phyloP scores from a whole-genome alignment of 2,797 vertebrate species.

The Chelon auratus region DNA sequence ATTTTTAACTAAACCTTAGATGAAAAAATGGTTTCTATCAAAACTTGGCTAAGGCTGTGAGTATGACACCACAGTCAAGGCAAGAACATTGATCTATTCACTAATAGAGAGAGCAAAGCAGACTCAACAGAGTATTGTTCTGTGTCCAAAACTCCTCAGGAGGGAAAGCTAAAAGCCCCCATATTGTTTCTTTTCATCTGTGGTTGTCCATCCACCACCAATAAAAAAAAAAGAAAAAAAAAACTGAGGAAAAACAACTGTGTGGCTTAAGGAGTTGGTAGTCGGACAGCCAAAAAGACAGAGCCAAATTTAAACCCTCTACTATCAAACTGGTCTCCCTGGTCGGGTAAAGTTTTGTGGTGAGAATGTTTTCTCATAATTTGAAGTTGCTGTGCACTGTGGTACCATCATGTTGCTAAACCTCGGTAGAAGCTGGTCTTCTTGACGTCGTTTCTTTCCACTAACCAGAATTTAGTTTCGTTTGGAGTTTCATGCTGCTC shows the following conservation, averaged over 20 bases:
- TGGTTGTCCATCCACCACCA: slow-evolving; percentile 36
- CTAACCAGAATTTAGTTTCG: background rate
- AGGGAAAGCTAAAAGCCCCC: slow-evolving; percentile 48
- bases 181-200: slow-evolving; percentile 65
- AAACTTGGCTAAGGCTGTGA: slow-evolving; percentile 34
- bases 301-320: slow-evolving; percentile 36
- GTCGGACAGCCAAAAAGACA: slow-evolving; percentile 31
- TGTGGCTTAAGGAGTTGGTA: slow-evolving; percentile 32
- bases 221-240: slow-evolving; percentile 5
- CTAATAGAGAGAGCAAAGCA: slow-evolving; percentile 50
- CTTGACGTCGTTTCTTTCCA: slow-evolving; percentile 11
- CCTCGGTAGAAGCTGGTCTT: slow-evolving; percentile 5
- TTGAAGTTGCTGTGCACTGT: slow-evolving; percentile 5
- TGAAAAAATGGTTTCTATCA: slow-evolving; percentile 37
- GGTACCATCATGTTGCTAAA: background rate
- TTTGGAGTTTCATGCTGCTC: background rate
- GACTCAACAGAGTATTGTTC: slow-evolving; percentile 54
- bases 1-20: slow-evolving; percentile 12
- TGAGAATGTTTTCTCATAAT: background rate
- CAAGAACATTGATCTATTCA: slow-evolving; percentile 57
- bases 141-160: slow-evolving; percentile 47
- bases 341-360: slow-evolving; percentile 5
- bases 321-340: slow-evolving; percentile 27
- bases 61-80: slow-evolving; percentile 38
- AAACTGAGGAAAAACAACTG: slow-evolving; percentile 35